These are phyloP conservation scores for Manis crassicaudata DNA, from an alignment of 2,797 vertebrate species.

Conservation along the genomic window DNA sequence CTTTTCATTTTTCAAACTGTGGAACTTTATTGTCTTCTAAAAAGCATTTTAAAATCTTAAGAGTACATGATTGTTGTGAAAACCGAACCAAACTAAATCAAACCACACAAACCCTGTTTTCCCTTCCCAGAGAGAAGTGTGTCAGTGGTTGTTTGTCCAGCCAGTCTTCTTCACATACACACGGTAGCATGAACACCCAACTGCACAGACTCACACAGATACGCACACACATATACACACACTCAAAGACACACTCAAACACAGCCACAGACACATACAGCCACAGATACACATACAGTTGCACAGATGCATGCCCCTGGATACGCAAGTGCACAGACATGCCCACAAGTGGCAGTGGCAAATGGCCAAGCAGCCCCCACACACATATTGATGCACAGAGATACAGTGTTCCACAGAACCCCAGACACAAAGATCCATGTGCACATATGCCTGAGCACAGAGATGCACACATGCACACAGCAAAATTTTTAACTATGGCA, in stretches of 20 bases:
- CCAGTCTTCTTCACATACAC: not conserved
- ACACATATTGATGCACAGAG: not conserved
- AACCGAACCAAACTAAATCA: not conserved
- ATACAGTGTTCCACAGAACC: not conserved
- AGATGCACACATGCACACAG: not conserved
- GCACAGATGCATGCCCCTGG: not conserved
- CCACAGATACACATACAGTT: too few relatives aligned
- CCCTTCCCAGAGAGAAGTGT: not conserved
- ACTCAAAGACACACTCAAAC: not conserved
- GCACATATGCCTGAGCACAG: not conserved
- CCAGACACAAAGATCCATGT: not conserved
- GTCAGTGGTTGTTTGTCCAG: not conserved
- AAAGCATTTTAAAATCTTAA: conserved; percentile 30
- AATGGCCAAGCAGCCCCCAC: not conserved
- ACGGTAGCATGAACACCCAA: not conserved
- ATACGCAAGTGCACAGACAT: not conserved
- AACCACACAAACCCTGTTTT: not conserved
- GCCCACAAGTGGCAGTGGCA: not conserved
- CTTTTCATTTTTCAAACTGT: conserved; percentile 21
- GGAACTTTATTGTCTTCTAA: conserved; percentile 24
- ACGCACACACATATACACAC: too few relatives aligned
- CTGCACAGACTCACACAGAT: not conserved
- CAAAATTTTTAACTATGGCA: not conserved
- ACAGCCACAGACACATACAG: not conserved
- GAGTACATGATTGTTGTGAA: not conserved